A percentile compares a stretch with the other conserved stretches of the same genome.
These are phyloP conservation scores for Scaeva pyrastri DNA, from an alignment of 2,888 invertebrate species.

Conservation along the genomic window DNA sequence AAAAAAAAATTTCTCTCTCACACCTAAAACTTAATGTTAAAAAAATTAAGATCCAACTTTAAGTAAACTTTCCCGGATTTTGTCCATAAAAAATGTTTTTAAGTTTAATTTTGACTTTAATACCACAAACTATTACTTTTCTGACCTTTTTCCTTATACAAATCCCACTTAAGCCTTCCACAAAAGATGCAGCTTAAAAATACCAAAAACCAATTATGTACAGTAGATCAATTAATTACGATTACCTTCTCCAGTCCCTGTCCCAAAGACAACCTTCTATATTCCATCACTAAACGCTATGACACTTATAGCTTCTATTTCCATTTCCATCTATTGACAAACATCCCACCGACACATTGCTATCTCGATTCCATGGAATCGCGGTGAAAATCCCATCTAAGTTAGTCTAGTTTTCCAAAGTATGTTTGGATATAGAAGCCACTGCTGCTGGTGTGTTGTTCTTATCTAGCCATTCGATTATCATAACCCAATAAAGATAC, in stretches of 20 bases:
- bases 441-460: constrained; percentile 53
- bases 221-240: constrained; percentile 1
- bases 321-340: constrained; percentile 55
- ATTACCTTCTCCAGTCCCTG: constrained; percentile 12
- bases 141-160: background rate
- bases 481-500: constrained; percentile 75
- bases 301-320: constrained; percentile 38
- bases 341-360: constrained; percentile 29
- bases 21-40: too few species aligned
- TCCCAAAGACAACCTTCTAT: background rate
- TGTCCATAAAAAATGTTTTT: too few species aligned
- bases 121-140: too few species aligned
- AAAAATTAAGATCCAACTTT: too few species aligned
- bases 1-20: too few species aligned
- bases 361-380: constrained; percentile 49
- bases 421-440: constrained; percentile 73
- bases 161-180: too few species aligned
- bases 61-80: too few species aligned
- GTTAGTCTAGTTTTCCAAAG: constrained; percentile 49
- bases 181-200: background rate
- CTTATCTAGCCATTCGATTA: constrained; percentile 72
- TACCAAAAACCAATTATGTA: background rate
- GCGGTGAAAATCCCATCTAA: constrained; percentile 15
- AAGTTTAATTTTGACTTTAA: too few species aligned
- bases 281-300: background rate